These are phyloP conservation scores for Encarsia formosa DNA, from an alignment of 2,888 invertebrate species.

Conservation along the genomic window DNA sequence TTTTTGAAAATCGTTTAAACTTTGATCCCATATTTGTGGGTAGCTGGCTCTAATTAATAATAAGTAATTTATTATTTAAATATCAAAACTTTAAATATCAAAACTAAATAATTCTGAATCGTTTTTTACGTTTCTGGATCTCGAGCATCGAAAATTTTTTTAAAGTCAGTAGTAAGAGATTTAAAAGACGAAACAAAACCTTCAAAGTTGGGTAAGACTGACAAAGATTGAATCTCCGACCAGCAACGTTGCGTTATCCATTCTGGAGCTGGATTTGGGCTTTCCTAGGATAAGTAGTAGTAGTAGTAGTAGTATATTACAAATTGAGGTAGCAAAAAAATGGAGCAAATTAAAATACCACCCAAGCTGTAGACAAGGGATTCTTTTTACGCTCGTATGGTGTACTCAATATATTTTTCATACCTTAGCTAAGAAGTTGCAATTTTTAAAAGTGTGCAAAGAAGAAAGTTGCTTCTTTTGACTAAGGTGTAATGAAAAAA, in stretches of 20 bases:
- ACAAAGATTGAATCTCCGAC: conserved; percentile 74
- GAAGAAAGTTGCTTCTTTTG: too few relatives aligned
- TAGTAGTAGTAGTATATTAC: not conserved
- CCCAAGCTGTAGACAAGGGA: too few relatives aligned
- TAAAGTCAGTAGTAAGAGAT: conserved; percentile 56
- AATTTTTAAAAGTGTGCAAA: not conserved
- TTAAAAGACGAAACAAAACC: conserved; percentile 63
- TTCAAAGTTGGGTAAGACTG: conserved; percentile 60
- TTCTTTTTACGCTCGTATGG: too few relatives aligned
- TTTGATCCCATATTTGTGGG: conserved; percentile 64
- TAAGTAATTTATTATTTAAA: too few relatives aligned
- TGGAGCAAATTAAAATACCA: too few relatives aligned
- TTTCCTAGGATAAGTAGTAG: conserved; percentile 45
- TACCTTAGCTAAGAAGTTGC: too few relatives aligned
- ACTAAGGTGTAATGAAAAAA: not conserved
- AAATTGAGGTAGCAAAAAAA: too few relatives aligned
- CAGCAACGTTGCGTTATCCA: conserved; percentile 81
- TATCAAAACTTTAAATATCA: too few relatives aligned
- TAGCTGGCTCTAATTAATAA: conserved; percentile 54
- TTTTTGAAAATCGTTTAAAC: conserved; percentile 69
- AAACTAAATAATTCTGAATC: not conserved
- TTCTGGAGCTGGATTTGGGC: conserved; percentile 68
- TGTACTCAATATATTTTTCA: too few relatives aligned
- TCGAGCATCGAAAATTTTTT: conserved; percentile 62
- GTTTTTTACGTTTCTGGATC: conserved; percentile 62